Percentiles rank a stretch among this genome's conserved stretches.
These are phyloP conservation scores for Intellagama lesueurii DNA, from an alignment of 2,797 vertebrate genomes.

Conservation along the genomic window DNA sequence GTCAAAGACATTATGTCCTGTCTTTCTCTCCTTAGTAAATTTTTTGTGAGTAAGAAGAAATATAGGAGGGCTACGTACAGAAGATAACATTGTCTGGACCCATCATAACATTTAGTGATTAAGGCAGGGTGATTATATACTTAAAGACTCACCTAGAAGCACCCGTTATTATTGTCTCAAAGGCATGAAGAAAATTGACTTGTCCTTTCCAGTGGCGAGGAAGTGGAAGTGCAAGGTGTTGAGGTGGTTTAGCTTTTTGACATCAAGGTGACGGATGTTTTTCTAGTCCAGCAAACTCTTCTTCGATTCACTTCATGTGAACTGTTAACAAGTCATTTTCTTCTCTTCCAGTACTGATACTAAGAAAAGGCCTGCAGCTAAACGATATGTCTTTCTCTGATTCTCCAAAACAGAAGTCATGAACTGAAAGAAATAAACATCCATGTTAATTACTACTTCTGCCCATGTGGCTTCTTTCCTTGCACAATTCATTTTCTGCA, in stretches of 20 bases:
- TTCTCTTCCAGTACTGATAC: constrained; percentile 71
- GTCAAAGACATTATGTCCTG: neutral
- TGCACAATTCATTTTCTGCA: constrained; percentile 4
- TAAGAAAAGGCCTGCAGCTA: constrained; percentile 79
- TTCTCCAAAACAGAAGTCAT: constrained; percentile 67
- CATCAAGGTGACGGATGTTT: neutral
- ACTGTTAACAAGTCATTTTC: neutral
- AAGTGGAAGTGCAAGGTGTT: neutral
- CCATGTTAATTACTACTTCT: neutral
- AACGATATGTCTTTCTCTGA: constrained; percentile 76
- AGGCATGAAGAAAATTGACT: neutral
- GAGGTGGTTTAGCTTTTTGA: neutral
- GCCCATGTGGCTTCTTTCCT: neutral
- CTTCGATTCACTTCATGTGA: constrained; percentile 27
- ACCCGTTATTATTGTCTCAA: neutral
- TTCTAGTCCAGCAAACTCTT: neutral
- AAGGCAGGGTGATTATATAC: neutral
- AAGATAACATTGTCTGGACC: neutral
- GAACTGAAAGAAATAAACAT: constrained; percentile 56
- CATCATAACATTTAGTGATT: neutral
- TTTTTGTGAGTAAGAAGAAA: neutral
- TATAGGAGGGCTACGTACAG: too few relatives aligned
- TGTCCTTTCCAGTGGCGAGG: neutral
- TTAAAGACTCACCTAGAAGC: neutral
- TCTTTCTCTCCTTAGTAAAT: neutral